These are phyloP conservation scores for Coturnix japonica DNA, from an alignment of 2,113 vertebrate species.

Conservation along the genomic window DNA sequence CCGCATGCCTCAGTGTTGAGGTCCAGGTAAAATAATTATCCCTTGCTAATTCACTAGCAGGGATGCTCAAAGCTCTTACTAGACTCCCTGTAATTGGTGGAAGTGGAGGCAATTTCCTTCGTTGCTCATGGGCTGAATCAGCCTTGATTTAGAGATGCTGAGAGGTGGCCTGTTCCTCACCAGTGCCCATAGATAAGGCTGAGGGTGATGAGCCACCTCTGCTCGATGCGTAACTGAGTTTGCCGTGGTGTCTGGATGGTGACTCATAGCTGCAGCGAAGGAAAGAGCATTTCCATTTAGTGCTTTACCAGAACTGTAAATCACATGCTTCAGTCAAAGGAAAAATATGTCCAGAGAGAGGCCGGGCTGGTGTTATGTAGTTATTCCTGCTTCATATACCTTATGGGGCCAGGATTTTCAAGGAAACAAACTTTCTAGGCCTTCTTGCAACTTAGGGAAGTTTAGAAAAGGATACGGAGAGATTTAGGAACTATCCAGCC, in stretches of 20 bases:
- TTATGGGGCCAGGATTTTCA: background rate
- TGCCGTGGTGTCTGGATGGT: background rate
- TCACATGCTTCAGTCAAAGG: background rate
- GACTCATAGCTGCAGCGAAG: background rate
- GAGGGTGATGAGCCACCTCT: background rate
- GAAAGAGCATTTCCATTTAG: slow-evolving; percentile 9
- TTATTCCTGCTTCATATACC: background rate
- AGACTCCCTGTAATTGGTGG: background rate
- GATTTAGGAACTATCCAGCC: slow-evolving; percentile 9
- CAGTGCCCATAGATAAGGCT: background rate
- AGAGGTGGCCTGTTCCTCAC: background rate
- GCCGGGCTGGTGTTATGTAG: background rate
- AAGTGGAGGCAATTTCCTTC: background rate
- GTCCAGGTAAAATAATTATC: background rate
- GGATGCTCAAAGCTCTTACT: background rate
- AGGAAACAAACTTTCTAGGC: background rate
- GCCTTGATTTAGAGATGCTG: background rate
- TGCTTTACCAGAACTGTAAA: background rate
- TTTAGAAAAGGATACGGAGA: background rate
- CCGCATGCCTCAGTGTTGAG: background rate
- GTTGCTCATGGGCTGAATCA: background rate
- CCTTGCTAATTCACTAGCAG: background rate
- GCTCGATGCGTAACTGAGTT: background rate
- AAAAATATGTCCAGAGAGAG: background rate
- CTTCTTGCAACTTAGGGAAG: background rate